A percentile compares a stretch with the other conserved stretches of the same genome.
Conservation (phyloP, 1,140 invertebrate species). For the Cydia splendana region DNA sequence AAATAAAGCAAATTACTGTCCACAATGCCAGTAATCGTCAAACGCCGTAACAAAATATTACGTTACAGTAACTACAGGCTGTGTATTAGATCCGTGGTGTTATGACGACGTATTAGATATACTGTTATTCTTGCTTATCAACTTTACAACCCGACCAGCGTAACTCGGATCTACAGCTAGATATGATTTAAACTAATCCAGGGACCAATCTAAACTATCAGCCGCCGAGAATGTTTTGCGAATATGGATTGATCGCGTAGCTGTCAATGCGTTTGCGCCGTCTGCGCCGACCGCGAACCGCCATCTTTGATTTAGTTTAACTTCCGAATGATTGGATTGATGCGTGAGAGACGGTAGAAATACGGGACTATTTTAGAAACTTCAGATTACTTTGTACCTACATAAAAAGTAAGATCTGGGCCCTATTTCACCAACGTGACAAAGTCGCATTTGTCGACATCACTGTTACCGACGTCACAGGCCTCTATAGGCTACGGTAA, state of each 20-base stretch:
- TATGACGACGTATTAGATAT: not conserved
- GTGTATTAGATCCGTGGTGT: slow-evolving; percentile 5
- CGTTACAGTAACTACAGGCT: slow-evolving; percentile 10
- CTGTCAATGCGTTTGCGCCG: slow-evolving; percentile 2
- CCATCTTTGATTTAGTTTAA: slow-evolving; percentile 4
- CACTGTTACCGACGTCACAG: no score
- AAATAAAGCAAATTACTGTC: not conserved
- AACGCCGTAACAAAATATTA: not conserved
- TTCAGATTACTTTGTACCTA: not conserved
- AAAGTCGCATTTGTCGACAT: no score
- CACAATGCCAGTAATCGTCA: not conserved
- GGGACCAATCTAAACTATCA: not conserved
- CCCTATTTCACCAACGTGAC: no score
- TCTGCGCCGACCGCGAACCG: not conserved
- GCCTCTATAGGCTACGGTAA: no score
- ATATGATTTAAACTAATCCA: not conserved
- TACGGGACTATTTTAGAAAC: not conserved
- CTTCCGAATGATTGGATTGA: slow-evolving; percentile 16
- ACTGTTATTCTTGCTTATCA: no score
- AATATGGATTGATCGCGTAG: not conserved
- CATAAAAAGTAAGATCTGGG: no score
- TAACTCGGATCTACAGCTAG: not conserved
- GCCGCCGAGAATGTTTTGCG: not conserved
- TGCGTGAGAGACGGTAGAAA: not conserved
- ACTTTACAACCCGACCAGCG: not conserved